Base-by-base conservation (phyloP, 1,140 invertebrate genomes). In the Drepana arcuata region DNA sequence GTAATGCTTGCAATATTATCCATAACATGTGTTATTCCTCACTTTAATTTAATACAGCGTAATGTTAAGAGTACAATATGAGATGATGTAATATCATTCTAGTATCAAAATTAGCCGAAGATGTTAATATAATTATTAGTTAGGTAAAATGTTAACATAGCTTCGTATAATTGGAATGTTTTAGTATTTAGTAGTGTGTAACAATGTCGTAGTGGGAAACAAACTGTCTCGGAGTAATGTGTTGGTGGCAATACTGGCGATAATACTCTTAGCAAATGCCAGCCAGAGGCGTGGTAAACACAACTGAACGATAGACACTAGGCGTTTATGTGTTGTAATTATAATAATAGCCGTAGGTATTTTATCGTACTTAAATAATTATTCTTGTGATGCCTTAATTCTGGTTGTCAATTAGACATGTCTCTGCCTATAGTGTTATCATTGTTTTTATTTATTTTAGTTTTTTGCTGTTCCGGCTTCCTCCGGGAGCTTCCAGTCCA, bases 371-470 rank as follows among this genome's bases (percentile, higher is more conserved):
- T 84, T 84, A 84, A 73, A 84, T 81, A 79, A 82, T 83, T 82
- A 80, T 84, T 84, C 79, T 84, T 84, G 81, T 78, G 81, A 84
- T 85, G 83, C 83, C 83, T 85, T 85, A 84, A 84, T 82, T 84
- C 81, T 83, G 83, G 83, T 84, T 84, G 83, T 84, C 83, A 84
- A 84, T 84, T 84, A 84, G 81, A 84, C 83, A 83, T 56, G 67
- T 82, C 72, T 74, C 64, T 84, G 83, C 77, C 78, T 84, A 80
- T 69, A 74, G 73, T 84, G 78, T 81, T 84, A 80, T 77, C 63
- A 67, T 78, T 80, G 68, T 80, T 77, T 81, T 82, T 71, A 77
- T 81, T 81, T 69, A 68, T 78, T 78, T 74, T 70, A 48, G 4
- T 26, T 80, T 77, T 80, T 83, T 77, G 72, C 77, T 77, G 79